Conservation (phyloP, 1,140 invertebrate genomes). For the Drosophila repletoides region DNA sequence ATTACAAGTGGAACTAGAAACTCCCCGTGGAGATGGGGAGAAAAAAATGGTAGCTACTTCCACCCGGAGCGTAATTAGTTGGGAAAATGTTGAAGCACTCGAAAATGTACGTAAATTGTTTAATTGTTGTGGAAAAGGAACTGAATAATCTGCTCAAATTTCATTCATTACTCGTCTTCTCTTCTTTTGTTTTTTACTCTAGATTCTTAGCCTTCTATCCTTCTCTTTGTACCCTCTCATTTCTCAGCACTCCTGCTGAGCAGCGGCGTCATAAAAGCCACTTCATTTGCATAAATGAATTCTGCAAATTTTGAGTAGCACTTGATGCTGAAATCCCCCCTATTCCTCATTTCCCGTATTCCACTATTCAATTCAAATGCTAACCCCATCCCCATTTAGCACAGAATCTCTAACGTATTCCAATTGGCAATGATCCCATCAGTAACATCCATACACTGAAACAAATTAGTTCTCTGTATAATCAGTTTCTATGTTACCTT, state of each 20-base stretch:
- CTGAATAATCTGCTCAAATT: slow-evolving; percentile 73
- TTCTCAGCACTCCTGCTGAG: slow-evolving; percentile 31
- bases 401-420: not conserved
- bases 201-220: not conserved
- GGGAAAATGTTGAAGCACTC: slow-evolving; percentile 57
- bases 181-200: slow-evolving; percentile 14
- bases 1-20: not conserved
- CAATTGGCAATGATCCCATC: not conserved
- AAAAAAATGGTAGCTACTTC: too few relatives aligned
- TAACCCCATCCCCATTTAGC: not conserved
- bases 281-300: slow-evolving; percentile 80
- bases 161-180: slow-evolving; percentile 61
- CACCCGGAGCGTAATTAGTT: slow-evolving; percentile 58
- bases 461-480: too few relatives aligned
- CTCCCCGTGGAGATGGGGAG: slow-evolving; percentile 3
- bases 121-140: slow-evolving; percentile 71
- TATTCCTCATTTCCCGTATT: too few relatives aligned
- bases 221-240: not conserved
- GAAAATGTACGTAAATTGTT: slow-evolving; percentile 71
- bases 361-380: too few relatives aligned
- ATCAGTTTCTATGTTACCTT: too few relatives aligned
- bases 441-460: too few relatives aligned
- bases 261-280: slow-evolving; percentile 62
- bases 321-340: slow-evolving; percentile 34
- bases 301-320: slow-evolving; percentile 77